A percentile compares a stretch with the other conserved stretches of the same genome.
Conservation (phyloP, 2,888 invertebrate genomes). For the Julus scanicus region DNA sequence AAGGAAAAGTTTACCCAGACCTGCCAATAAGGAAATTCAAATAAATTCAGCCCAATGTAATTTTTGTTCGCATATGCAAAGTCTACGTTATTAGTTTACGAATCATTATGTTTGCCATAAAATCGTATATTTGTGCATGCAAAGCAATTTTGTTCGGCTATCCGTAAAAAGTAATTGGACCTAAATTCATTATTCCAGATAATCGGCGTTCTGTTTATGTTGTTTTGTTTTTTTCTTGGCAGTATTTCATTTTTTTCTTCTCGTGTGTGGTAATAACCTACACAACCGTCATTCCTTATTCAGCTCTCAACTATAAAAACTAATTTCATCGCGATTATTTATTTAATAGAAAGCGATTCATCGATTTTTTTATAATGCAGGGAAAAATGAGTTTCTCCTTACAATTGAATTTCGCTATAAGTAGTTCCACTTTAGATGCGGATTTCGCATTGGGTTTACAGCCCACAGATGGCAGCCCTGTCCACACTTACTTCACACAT, state of each 20-base stretch:
- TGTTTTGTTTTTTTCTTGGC: neutral
- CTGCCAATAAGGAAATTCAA: too few relatives aligned
- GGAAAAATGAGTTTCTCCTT: neutral
- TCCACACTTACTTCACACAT: neutral
- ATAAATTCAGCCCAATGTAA: too few relatives aligned
- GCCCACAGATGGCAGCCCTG: constrained; percentile 45
- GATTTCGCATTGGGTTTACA: constrained; percentile 15
- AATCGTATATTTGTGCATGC: too few relatives aligned
- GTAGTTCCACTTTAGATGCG: constrained; percentile 47
- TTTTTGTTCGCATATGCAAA: too few relatives aligned
- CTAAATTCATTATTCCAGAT: neutral
- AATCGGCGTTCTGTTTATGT: neutral
- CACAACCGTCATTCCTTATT: neutral
- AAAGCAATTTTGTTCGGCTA: neutral
- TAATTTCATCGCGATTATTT: constrained; percentile 40
- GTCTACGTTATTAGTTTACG: too few relatives aligned
- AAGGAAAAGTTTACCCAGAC: too few relatives aligned
- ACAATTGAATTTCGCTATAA: constrained; percentile 4
- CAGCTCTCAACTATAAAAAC: constrained; percentile 32
- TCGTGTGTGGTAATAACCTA: neutral
- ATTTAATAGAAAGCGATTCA: constrained; percentile 42
- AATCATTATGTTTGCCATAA: too few relatives aligned
- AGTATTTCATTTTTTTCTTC: neutral
- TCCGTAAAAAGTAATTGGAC: neutral
- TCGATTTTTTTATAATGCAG: constrained; percentile 30